Evolutionary conservation across 2,797 vertebrate genomes (phyloP).

Genomic region (Gymnodraco acuticeps): DNA sequence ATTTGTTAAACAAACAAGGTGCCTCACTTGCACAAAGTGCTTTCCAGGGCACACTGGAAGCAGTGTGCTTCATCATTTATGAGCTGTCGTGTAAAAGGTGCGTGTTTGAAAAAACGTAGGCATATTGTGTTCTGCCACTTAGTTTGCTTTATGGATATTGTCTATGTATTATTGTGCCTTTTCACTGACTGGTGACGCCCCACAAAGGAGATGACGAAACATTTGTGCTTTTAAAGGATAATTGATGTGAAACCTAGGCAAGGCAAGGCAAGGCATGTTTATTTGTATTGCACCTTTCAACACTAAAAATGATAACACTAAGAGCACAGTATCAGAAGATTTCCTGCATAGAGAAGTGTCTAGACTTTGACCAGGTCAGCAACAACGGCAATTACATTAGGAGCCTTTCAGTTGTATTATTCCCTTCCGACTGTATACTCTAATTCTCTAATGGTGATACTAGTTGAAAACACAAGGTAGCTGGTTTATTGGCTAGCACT

Average conservation of each 20-base stretch:
- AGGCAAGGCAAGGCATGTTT: no score
- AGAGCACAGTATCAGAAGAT: no score
- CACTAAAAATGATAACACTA: no score
- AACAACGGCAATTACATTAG: background rate
- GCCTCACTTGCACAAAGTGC: background rate
- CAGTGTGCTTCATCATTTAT: no score
- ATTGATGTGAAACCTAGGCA: no score
- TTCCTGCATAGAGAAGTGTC: no score
- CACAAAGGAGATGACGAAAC: no score
- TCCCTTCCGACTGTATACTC: background rate
- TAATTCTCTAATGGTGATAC: background rate
- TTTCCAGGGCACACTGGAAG: background rate
- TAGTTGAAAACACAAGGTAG: background rate
- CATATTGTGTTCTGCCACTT: no score
- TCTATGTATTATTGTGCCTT: background rate
- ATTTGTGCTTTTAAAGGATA: no score
- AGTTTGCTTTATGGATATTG: no score
- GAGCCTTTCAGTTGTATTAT: background rate
- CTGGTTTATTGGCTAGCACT: background rate
- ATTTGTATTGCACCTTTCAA: no score
- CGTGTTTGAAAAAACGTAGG: background rate
- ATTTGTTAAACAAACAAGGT: slow-evolving; percentile 48
- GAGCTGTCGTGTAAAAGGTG: background rate
- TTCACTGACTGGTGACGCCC: background rate
- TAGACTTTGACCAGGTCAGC: background rate